Evolutionary conservation across 2,888 invertebrate genomes (phyloP).

Genomic region (Serripes groenlandicus): DNA sequence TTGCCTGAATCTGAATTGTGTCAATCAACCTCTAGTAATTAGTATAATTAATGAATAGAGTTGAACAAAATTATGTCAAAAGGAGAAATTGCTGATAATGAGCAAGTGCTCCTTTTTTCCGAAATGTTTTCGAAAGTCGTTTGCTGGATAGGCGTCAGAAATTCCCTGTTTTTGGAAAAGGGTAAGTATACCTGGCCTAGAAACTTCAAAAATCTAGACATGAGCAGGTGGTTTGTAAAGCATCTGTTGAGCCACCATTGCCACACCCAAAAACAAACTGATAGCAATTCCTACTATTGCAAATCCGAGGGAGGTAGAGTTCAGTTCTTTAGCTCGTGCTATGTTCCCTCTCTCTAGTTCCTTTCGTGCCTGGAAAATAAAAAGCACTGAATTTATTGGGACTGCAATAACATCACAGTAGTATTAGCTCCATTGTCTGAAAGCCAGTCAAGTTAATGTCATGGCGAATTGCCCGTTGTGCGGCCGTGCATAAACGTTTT

Average conservation of each 20-base stretch:
- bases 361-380: background rate
- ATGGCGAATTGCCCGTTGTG: too few species aligned
- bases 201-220: background rate
- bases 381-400: too few species aligned
- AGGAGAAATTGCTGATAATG: background rate
- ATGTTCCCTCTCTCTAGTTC: conserved; percentile 1
- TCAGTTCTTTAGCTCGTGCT: conserved; percentile 1
- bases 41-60: too few species aligned
- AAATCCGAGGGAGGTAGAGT: background rate
- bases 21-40: too few species aligned
- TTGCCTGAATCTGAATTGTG: too few species aligned
- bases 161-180: background rate
- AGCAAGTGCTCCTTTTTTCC: background rate
- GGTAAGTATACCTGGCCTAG: background rate
- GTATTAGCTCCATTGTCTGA: too few species aligned
- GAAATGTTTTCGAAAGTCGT: background rate
- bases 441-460: too few species aligned
- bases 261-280: background rate
- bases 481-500: too few species aligned
- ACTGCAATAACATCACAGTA: too few species aligned
- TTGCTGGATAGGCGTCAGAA: background rate
- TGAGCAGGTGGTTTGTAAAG: background rate
- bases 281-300: conserved; percentile 3
- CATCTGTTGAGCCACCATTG: background rate
- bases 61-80: too few species aligned